A percentile compares a stretch with the other conserved stretches of the same genome.
These are phyloP conservation scores for Tetrapedia diversipes DNA, from an alignment of 2,888 invertebrate genomes.

Conservation along the genomic window DNA sequence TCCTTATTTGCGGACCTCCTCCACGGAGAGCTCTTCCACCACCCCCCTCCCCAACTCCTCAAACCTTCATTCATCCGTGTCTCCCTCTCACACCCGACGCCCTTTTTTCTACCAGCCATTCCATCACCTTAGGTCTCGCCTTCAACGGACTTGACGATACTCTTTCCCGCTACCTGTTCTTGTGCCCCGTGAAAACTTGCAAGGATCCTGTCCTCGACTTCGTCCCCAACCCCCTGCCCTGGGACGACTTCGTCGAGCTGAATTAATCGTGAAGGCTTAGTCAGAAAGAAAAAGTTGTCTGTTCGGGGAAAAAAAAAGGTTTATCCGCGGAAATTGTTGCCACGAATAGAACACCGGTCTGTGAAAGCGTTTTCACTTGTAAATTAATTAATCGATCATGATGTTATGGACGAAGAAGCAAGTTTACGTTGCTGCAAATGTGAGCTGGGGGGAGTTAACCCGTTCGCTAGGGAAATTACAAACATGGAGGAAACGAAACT, in stretches of 20 bases:
- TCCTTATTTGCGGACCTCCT: constrained; percentile 65
- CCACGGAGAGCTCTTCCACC: no score
- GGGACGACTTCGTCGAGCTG: constrained; percentile 30
- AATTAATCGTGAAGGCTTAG: constrained; percentile 9
- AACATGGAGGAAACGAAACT: no score
- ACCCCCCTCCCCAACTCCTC: constrained; percentile 29
- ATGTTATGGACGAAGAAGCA: no score
- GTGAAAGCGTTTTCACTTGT: background rate
- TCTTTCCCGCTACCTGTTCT: constrained; percentile 59
- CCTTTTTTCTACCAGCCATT: constrained; percentile 53
- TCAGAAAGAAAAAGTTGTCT: background rate
- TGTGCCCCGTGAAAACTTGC: constrained; percentile 32
- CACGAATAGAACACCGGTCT: background rate
- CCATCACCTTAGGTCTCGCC: constrained; percentile 45
- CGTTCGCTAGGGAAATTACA: no score
- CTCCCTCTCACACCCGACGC: constrained; percentile 42
- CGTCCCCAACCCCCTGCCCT: background rate
- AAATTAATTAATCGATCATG: background rate
- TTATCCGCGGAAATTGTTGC: background rate
- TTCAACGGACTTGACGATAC: constrained; percentile 49
- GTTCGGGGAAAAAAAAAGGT: background rate
- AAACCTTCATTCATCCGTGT: constrained; percentile 61
- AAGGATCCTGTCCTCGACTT: constrained; percentile 31
- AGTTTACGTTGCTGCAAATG: no score
- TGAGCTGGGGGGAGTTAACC: no score